Conservation (phyloP, 92 coral and sea anemone genomes). For the Phenganax stokvisi region DNA sequence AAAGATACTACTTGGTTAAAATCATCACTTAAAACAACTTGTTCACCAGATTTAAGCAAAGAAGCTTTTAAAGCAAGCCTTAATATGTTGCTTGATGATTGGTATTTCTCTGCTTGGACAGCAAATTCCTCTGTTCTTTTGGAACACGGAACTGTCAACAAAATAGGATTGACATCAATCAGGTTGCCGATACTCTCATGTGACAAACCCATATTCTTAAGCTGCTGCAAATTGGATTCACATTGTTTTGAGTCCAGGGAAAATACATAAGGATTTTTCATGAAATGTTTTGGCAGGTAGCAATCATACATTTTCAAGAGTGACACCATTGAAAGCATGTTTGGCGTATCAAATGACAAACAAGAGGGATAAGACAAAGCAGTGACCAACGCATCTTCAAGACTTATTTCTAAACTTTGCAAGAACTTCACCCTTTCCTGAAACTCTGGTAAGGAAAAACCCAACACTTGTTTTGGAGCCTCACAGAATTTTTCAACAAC, state of each 20-base stretch:
- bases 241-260: conserved; percentile 52
- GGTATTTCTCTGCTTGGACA: conserved; percentile 34
- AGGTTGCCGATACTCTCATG: conserved; percentile 64
- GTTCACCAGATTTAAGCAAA: conserved; percentile 61
- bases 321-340: conserved; percentile 54
- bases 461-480: conserved; percentile 61
- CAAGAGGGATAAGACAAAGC: conserved; percentile 74
- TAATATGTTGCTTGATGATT: conserved; percentile 15
- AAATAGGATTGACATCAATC: conserved; percentile 60
- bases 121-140: conserved; percentile 48
- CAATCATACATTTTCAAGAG: conserved; percentile 65
- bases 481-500: conserved; percentile 50
- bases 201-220: conserved; percentile 56
- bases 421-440: conserved; percentile 59
- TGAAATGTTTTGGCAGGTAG: conserved; percentile 61
- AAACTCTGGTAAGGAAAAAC: conserved; percentile 54
- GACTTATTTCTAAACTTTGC: conserved; percentile 54
- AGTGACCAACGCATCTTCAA: conserved; percentile 67
- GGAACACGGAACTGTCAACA: conserved; percentile 66
- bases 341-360: conserved; percentile 52
- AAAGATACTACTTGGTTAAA: conserved; percentile 61
- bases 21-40: conserved; percentile 60
- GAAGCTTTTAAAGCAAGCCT: conserved; percentile 42
- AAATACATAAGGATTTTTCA: conserved; percentile 75
- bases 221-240: conserved; percentile 57